Base-by-base conservation (phyloP, 2,797 vertebrate species). In the Sylvilagus floridanus region DNA sequence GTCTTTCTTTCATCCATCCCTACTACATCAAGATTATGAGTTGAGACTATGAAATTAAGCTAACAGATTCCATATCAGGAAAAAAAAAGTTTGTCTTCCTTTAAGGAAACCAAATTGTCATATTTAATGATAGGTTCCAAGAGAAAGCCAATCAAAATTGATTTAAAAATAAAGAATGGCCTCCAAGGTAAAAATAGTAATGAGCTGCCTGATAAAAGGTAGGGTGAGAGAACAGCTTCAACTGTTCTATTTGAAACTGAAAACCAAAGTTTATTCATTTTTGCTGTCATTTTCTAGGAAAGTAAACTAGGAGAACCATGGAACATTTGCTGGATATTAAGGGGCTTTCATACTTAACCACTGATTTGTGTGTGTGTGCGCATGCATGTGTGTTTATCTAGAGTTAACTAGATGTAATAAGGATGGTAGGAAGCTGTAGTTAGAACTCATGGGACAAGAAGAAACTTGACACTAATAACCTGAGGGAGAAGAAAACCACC, bases 381-480 rank as follows among this genome's bases (percentile, higher is more conserved):
- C 42, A 47, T 93, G 62, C 90, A 57, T 83, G 76, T 87, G 52
- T 97, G 91, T 95, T 87, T 93, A 69, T 81, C 57, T 93, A 77
- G 83, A 60, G 26, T 92, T 96, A 94, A 94, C 73, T 73, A 94
- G 62, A 85, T 88, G 84, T 81, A 95, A 92, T 88, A 92, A 94
- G 66, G 42, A 68, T 87, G 37, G 26, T 81, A 62, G 76, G 86
- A 60, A 91, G 79, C 22, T 57, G 66, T 91, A 78, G 84, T 95
- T 88, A 96, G 75, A 94, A 75, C 93, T 90, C 96, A 30, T 28
- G 94, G 28, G 12, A 94, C 92, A 94, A 95, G 77, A 88, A 95
- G 96, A 94, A 95, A 96, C 78, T 85, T 76, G 76, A 94, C 52
- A 92, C 94, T 88, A 72, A 95, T 97, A 85, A 82, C 68, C 84